Conservation (phyloP, 2,113 vertebrate species). For the Rhinopomastus cyanomelas region DNA sequence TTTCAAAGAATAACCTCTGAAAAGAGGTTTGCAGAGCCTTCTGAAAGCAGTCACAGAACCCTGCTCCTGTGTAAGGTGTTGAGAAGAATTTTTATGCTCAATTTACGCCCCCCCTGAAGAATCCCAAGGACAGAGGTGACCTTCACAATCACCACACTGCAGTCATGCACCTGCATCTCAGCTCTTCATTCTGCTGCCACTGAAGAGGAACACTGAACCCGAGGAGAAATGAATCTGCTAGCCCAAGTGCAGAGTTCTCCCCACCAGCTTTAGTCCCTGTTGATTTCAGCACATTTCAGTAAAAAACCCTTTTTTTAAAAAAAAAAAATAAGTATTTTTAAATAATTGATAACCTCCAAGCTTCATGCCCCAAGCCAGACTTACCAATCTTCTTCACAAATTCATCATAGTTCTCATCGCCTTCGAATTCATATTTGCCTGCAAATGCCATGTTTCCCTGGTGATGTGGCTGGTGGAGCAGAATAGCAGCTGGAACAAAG, state of each 20-base stretch:
- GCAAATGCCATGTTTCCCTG: slow-evolving; percentile 76
- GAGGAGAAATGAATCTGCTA: not conserved
- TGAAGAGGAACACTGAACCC: not conserved
- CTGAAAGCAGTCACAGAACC: not conserved
- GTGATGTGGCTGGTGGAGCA: not conserved
- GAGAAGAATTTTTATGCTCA: not conserved
- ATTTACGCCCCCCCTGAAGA: not conserved
- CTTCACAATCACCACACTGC: not conserved
- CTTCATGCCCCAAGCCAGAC: not conserved
- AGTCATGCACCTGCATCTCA: not conserved
- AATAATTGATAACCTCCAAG: not conserved
- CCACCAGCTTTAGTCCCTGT: not conserved
- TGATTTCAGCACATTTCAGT: not conserved
- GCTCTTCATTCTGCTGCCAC: not conserved
- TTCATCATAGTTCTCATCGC: slow-evolving; percentile 81
- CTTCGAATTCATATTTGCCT: slow-evolving; percentile 83
- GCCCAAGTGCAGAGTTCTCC: not conserved
- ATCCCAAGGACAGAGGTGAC: not conserved
- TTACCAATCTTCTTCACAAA: slow-evolving; percentile 78
- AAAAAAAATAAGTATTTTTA: not conserved
- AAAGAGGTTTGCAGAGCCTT: not conserved
- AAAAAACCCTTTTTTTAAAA: rapidly evolving
- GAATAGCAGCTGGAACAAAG: not conserved
- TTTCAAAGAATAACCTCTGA: not conserved
- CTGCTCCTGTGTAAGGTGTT: not conserved